Conservation (phyloP, 2,888 invertebrate species). For the Hyposoter didymator region DNA sequence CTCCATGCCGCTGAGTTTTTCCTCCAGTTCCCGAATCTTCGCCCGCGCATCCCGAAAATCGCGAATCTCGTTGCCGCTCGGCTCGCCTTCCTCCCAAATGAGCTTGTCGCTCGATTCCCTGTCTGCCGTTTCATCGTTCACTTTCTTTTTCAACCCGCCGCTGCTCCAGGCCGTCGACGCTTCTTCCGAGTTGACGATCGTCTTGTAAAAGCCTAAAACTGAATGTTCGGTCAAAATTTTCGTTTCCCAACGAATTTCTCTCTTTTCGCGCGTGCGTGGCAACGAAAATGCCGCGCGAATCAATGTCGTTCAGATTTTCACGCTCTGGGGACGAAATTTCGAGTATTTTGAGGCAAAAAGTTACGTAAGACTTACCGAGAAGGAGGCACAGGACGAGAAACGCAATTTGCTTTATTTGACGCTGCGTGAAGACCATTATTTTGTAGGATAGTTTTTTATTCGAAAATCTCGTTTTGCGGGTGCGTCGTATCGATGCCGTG, state of each 20-base stretch:
- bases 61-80: slow-evolving; percentile 75
- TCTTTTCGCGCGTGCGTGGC: too few species aligned
- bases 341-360: background rate
- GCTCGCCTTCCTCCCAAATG: slow-evolving; percentile 56
- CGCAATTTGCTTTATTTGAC: slow-evolving; percentile 82
- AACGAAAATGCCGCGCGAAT: too few species aligned
- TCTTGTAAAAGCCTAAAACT: slow-evolving; percentile 84
- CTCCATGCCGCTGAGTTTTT: slow-evolving; percentile 90
- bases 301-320: too few species aligned
- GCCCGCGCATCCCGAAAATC: slow-evolving; percentile 88
- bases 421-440: slow-evolving; percentile 79
- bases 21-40: slow-evolving; percentile 89
- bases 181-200: slow-evolving; percentile 81
- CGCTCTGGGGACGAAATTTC: too few species aligned
- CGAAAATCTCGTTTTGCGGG: background rate
- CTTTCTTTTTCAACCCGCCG: slow-evolving; percentile 11
- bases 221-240: background rate
- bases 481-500: background rate
- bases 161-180: slow-evolving; percentile 71
- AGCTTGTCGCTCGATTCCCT: slow-evolving; percentile 19
- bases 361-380: slow-evolving; percentile 77
- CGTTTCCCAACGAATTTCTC: too few species aligned
- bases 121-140: slow-evolving; percentile 6
- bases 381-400: slow-evolving; percentile 78
- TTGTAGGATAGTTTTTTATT: slow-evolving; percentile 7